These are phyloP conservation scores for Temnothorax rugatulus DNA, from an alignment of 2,888 invertebrate species.

Conservation along the genomic window DNA sequence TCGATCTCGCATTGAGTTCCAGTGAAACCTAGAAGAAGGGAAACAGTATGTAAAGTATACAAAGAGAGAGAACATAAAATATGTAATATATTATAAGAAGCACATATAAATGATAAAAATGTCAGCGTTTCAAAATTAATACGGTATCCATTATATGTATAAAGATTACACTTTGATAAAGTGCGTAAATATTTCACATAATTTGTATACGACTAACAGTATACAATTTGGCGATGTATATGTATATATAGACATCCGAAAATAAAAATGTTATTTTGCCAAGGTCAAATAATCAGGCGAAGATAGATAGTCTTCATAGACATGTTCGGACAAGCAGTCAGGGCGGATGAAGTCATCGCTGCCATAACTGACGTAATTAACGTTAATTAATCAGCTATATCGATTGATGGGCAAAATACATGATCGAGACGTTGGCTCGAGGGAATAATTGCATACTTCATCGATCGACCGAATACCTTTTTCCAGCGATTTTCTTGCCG, in stretches of 20 bases:
- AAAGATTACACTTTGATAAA: background rate
- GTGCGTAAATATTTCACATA: no score
- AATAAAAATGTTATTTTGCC: background rate
- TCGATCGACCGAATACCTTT: constrained; percentile 66
- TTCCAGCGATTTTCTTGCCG: constrained; percentile 45
- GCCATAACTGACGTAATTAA: constrained; percentile 60
- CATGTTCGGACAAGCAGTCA: background rate
- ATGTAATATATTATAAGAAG: no score
- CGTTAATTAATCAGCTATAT: constrained; percentile 60
- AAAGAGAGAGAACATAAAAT: background rate
- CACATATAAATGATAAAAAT: no score
- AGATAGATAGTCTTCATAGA: background rate
- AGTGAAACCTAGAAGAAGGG: constrained; percentile 90
- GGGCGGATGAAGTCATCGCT: constrained; percentile 59
- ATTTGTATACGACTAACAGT: no score
- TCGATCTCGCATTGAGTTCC: constrained; percentile 97
- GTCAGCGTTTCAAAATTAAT: background rate
- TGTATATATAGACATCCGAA: background rate
- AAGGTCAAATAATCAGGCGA: constrained; percentile 2
- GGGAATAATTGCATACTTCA: constrained; percentile 64
- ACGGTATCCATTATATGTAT: background rate
- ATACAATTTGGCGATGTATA: no score
- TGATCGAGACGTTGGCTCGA: constrained; percentile 34
- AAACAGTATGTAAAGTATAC: background rate
- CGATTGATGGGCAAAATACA: constrained; percentile 19